Evolutionary conservation across 2,888 invertebrate genomes (phyloP).

Genomic region (Drosophila falleni): DNA sequence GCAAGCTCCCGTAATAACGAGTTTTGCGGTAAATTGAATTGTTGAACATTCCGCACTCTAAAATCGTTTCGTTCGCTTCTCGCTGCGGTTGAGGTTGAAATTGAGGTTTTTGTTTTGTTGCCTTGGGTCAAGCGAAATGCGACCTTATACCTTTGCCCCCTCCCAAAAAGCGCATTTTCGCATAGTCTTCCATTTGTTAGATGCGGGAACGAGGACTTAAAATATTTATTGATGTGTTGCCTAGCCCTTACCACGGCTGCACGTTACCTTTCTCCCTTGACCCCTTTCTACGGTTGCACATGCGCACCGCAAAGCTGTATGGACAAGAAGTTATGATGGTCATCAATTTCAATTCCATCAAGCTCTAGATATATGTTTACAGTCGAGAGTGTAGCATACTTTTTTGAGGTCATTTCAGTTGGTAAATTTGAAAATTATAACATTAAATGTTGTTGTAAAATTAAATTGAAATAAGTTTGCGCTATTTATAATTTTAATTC

Average conservation of each 20-base stretch:
- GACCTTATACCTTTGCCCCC: constrained; percentile 1
- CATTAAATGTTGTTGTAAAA: background rate
- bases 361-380: constrained; percentile 14
- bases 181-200: constrained; percentile 13
- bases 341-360: constrained; percentile 51
- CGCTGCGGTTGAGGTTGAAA: constrained; percentile 36
- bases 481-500: no score
- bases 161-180: constrained; percentile 17
- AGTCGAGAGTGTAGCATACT: constrained; percentile 8
- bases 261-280: background rate
- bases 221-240: constrained; percentile 57
- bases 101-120: constrained; percentile 1
- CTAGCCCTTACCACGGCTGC: constrained; percentile 2
- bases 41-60: constrained; percentile 69
- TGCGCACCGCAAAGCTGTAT: constrained; percentile 26
- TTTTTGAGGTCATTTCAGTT: background rate
- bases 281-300: constrained; percentile 14
- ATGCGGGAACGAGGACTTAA: constrained; percentile 10
- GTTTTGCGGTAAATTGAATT: constrained; percentile 81
- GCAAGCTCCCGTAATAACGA: constrained; percentile 72
- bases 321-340: constrained; percentile 49
- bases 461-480: no score
- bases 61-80: constrained; percentile 49
- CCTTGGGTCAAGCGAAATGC: background rate
- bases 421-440: background rate